These are phyloP conservation scores for Nannoperca obscura DNA, from an alignment of 2,797 vertebrate species.

Conservation along the genomic window DNA sequence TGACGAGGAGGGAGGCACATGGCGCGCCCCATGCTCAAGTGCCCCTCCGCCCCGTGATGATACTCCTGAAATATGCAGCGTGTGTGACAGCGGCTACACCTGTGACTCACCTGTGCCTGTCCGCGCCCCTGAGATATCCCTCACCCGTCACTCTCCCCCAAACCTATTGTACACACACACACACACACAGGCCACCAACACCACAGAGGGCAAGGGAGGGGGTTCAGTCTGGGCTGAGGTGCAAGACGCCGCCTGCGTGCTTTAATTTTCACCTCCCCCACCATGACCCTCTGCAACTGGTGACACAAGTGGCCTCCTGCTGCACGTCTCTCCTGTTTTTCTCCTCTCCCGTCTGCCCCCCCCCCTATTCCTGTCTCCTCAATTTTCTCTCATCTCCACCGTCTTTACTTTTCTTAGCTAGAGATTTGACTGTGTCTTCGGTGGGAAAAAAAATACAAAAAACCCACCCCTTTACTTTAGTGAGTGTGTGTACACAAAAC, in stretches of 20 bases:
- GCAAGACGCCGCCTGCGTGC: conserved; percentile 87
- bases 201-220: conserved; percentile 54
- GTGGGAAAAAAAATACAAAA: not conserved
- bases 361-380: conserved; percentile 42
- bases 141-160: conserved; percentile 53
- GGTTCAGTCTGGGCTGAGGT: conserved; percentile 78
- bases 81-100: conserved; percentile 67
- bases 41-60: conserved; percentile 69
- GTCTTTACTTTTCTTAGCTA: conserved; percentile 1
- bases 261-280: conserved; percentile 90
- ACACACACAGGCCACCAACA: conserved; percentile 40
- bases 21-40: conserved; percentile 50
- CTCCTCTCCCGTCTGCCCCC: conserved; percentile 55
- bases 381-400: conserved; percentile 10
- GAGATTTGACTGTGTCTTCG: not conserved
- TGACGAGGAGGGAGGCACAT: conserved; percentile 65
- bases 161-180: conserved; percentile 26
- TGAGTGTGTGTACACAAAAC: conserved; percentile 1
- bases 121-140: conserved; percentile 75
- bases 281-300: conserved; percentile 76
- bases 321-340: conserved; percentile 52
- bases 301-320: conserved; percentile 75
- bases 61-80: conserved; percentile 75
- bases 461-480: not conserved
- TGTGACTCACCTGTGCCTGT: conserved; percentile 81